phyloP scores from a whole-genome alignment of 2,113 vertebrate genomes.

The Anolis carolinensis region DNA sequence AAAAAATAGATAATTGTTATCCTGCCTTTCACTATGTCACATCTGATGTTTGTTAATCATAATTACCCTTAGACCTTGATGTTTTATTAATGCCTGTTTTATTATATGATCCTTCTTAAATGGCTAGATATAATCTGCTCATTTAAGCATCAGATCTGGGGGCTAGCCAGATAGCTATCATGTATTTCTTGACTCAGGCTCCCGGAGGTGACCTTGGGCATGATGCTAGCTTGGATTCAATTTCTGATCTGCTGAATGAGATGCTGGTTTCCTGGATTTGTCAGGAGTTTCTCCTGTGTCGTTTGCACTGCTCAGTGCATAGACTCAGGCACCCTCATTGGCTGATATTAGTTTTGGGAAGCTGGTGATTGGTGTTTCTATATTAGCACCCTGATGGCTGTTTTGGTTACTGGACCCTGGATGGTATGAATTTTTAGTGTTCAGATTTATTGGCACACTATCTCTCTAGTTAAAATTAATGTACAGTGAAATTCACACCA shows the following conservation, averaged over 20 bases:
- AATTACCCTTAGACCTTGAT: not conserved
- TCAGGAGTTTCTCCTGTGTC: not conserved
- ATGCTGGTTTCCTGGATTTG: not conserved
- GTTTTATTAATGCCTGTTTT: not conserved
- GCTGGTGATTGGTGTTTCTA: constrained; percentile 7
- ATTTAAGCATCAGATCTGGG: constrained; percentile 9
- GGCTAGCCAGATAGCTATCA: not conserved
- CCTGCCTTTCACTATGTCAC: not conserved
- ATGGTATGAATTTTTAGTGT: constrained; percentile 27
- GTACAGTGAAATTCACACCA: constrained; percentile 39
- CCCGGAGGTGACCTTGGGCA: not conserved
- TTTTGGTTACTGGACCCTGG: constrained; percentile 17
- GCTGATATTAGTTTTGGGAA: constrained; percentile 11
- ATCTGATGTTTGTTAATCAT: not conserved
- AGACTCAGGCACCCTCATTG: not conserved
- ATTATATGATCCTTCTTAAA: not conserved
- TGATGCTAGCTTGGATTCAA: not conserved
- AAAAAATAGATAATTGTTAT: not conserved
- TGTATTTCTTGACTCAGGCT: not conserved
- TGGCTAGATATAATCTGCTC: not conserved
- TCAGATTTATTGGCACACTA: constrained; percentile 34
- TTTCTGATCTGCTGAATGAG: constrained; percentile 10
- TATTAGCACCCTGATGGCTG: constrained; percentile 6
- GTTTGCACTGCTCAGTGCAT: not conserved
- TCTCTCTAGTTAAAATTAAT: constrained; percentile 41